These are phyloP conservation scores for Erebia palarica DNA, from an alignment of 2,888 invertebrate species.

Conservation along the genomic window DNA sequence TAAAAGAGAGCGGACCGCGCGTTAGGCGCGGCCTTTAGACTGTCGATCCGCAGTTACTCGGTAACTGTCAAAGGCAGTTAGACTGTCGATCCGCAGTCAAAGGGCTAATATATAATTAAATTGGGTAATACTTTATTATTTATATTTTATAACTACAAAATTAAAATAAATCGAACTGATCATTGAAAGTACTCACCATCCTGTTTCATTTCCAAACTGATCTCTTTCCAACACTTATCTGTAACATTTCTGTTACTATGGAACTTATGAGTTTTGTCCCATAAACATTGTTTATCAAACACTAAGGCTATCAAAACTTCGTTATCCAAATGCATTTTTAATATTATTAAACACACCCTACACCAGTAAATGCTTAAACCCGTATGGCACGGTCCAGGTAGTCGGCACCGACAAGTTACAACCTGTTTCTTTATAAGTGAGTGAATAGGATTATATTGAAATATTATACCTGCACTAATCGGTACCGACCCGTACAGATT, in stretches of 20 bases:
- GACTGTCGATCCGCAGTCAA: too few species aligned
- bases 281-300: slow-evolving; percentile 1
- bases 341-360: not conserved
- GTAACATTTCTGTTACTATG: not conserved
- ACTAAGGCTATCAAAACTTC: not conserved
- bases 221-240: not conserved
- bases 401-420: too few species aligned
- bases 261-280: not conserved
- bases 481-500: too few species aligned
- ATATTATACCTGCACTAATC: too few species aligned
- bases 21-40: too few species aligned
- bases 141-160: not conserved
- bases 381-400: too few species aligned
- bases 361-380: too few species aligned
- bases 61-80: too few species aligned
- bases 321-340: not conserved
- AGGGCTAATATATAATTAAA: slow-evolving; percentile 4
- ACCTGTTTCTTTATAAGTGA: too few species aligned
- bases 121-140: slow-evolving; percentile 2
- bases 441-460: too few species aligned
- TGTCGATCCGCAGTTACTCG: too few species aligned
- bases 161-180: slow-evolving; percentile 1
- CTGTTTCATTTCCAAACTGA: not conserved
- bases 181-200: slow-evolving; percentile 1
- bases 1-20: too few species aligned